Conservation (phyloP, 2,113 vertebrate genomes). For the Tachysurus vachellii region DNA sequence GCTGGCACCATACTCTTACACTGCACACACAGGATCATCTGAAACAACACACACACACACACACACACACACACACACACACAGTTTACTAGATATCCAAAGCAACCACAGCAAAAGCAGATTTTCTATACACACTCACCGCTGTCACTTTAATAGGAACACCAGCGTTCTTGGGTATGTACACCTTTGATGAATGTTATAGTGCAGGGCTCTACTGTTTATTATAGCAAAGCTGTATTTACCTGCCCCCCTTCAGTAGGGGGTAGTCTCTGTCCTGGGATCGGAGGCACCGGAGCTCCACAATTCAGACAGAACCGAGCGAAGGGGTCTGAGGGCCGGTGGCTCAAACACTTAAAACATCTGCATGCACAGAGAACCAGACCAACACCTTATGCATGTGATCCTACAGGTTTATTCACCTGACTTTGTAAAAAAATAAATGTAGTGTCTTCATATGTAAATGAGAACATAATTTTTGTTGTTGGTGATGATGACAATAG, state of each 20-base stretch:
- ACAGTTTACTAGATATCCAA: neutral
- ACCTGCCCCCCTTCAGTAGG: conserved; percentile 83
- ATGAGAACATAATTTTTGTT: too few relatives aligned
- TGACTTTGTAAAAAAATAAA: too few relatives aligned
- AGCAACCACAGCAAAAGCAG: too few relatives aligned
- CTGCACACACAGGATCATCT: conserved; percentile 79
- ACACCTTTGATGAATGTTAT: neutral
- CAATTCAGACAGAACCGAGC: conserved; percentile 87
- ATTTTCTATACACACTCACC: neutral
- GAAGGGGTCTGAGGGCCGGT: conserved; percentile 80
- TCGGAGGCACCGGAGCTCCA: conserved; percentile 73
- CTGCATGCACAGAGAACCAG: conserved; percentile 59
- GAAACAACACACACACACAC: conserved; percentile 36
- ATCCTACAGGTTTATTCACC: neutral
- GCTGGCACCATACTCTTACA: conserved; percentile 81
- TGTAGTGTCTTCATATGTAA: too few relatives aligned
- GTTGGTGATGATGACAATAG: too few relatives aligned
- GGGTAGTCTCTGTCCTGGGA: conserved; percentile 71
- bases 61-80: neutral
- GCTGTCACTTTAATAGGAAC: neutral
- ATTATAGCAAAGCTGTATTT: neutral
- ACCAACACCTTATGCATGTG: neutral
- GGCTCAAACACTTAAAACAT: conserved; percentile 77
- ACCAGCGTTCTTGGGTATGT: neutral
- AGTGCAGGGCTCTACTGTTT: neutral